phyloP scores from a whole-genome alignment of 2,113 vertebrate genomes.

The Rhinopomastus cyanomelas region DNA sequence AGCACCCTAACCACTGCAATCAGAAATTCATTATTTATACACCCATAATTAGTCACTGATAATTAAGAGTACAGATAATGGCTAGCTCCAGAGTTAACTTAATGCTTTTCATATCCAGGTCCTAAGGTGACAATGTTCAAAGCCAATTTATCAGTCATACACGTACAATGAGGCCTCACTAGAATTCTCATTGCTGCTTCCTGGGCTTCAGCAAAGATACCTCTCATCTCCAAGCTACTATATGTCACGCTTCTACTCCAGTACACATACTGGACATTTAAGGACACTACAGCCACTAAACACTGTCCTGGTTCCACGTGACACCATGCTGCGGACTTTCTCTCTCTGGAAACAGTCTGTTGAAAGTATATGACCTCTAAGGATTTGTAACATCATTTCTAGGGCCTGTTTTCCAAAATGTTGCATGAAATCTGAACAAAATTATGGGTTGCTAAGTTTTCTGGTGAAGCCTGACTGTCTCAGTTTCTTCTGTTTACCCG shows the following conservation, averaged over 20 bases:
- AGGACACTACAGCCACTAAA: background rate
- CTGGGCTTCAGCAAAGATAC: background rate
- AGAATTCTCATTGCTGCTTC: background rate
- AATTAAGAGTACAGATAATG: background rate
- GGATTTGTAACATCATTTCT: background rate
- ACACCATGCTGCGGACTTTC: background rate
- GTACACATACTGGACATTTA: rapidly evolving
- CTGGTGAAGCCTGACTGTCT: background rate
- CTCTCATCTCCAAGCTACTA: rapidly evolving
- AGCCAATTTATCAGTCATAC: background rate
- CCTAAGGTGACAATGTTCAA: background rate
- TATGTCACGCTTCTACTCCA: rapidly evolving
- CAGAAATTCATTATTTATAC: background rate
- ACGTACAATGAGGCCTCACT: background rate
- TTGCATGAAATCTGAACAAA: background rate
- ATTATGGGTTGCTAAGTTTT: background rate
- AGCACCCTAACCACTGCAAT: background rate
- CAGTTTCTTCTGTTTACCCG: background rate
- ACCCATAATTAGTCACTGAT: background rate
- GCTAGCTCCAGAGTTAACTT: background rate
- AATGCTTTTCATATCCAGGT: background rate
- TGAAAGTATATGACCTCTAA: background rate
- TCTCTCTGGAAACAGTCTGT: background rate
- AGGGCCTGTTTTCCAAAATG: background rate
- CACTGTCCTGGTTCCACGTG: background rate